Evolutionary conservation across 1,140 invertebrate genomes (phyloP), one percentile per base, ranked within the genome.

Genomic region (Frieseomelitta varia): DNA sequence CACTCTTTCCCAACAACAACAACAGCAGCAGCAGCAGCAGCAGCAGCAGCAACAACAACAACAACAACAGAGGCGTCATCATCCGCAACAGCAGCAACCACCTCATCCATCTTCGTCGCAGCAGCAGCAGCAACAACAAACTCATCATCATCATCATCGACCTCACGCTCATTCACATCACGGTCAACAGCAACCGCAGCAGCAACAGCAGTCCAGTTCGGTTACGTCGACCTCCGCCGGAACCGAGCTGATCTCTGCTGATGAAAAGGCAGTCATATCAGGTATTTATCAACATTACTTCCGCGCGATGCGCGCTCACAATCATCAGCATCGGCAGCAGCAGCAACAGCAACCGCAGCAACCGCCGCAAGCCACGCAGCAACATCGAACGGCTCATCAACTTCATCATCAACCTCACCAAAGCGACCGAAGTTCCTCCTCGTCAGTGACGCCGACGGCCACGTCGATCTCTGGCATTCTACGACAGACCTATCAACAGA

Each of bases 251-350:
- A 86, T 90, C 75, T 87, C 91, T 75, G 79, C 91, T 47, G 90
- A 92, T 51, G 92, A 93, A 72, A 93, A 93, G 71, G 92, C 92
- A 78, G 91, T 93, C 61, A 93, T 93, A 92, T 93, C 92, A 85
- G 92, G 92, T 87, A 92, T 93, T 90, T 93, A 92, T 92, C 92
- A 92, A 73, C 90, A 91, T 81, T 92, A 90, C 85, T 92, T 90
- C 87, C 91, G 87, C 58, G 89, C 89, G 39, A 92, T 90, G 90
- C 89, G 86, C 65, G 85, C 88, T n/a, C 91, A 92, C 84, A 91
- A 92, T 78, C 87, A 90, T 61, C 91, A 89, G 56, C 91, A 86
- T 30, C 88, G 86, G 21, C 92, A 87, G 34, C 87, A 87, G 34
- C 87, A 90, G n/a, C 90, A 90, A 27, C 90, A 85, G n/a, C 81